Conservation (phyloP, 2,888 invertebrate genomes). For the Neoascia interrupta region DNA sequence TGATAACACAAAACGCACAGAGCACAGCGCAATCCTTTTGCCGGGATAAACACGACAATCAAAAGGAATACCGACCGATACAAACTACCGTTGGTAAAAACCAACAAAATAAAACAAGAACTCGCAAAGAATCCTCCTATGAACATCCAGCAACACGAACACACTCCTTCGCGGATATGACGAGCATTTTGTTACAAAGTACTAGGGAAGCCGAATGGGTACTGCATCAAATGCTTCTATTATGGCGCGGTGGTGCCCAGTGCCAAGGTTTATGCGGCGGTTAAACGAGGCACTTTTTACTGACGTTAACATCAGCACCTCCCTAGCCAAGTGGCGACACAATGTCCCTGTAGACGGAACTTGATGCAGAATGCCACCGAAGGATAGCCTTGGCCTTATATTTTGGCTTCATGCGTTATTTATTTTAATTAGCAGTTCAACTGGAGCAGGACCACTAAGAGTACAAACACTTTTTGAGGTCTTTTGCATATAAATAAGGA, state of each 20-base stretch:
- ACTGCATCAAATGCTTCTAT: slow-evolving; percentile 20
- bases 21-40: slow-evolving; percentile 60
- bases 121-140: slow-evolving; percentile 12
- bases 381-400: slow-evolving; percentile 29
- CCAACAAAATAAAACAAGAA: slow-evolving; percentile 8
- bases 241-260: slow-evolving; percentile 1
- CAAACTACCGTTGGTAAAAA: slow-evolving; percentile 5
- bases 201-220: slow-evolving; percentile 14
- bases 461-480: slow-evolving; percentile 19
- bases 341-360: slow-evolving; percentile 15
- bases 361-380: slow-evolving; percentile 4
- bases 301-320: slow-evolving; percentile 37
- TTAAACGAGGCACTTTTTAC: slow-evolving; percentile 53
- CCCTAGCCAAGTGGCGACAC: slow-evolving; percentile 35
- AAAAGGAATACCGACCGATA: slow-evolving; percentile 39
- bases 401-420: slow-evolving; percentile 57
- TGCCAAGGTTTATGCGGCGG: slow-evolving; percentile 47
- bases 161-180: background rate
- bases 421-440: slow-evolving; percentile 66
- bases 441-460: slow-evolving; percentile 5
- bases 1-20: slow-evolving; percentile 61
- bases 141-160: background rate
- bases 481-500: slow-evolving; percentile 54
- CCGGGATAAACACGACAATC: slow-evolving; percentile 59
- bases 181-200: slow-evolving; percentile 25